Evolutionary conservation across 2,888 invertebrate genomes (phyloP).

Genomic region (Nymphalis polychloros): DNA sequence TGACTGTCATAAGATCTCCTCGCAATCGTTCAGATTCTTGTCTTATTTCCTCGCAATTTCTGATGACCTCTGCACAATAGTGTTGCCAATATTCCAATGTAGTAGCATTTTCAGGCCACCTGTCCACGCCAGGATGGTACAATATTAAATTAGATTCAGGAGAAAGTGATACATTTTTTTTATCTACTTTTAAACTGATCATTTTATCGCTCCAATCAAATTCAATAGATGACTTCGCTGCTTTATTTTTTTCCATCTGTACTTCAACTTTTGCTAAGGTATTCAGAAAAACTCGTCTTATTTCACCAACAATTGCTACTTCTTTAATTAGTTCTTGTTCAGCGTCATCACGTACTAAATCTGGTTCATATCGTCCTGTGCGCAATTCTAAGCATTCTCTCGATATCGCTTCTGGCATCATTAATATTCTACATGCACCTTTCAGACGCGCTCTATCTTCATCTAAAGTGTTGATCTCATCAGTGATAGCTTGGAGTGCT

Average conservation of each 20-base stretch:
- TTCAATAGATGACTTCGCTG: slow-evolving; percentile 90
- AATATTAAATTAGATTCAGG: slow-evolving; percentile 85
- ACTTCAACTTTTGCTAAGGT: slow-evolving; percentile 85
- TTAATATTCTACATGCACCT: slow-evolving; percentile 84
- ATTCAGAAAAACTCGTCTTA: slow-evolving; percentile 82
- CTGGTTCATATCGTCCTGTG: slow-evolving; percentile 86
- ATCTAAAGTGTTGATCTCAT: slow-evolving; percentile 85
- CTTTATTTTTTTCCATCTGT: slow-evolving; percentile 87
- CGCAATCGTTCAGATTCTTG: slow-evolving; percentile 87
- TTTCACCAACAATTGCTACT: slow-evolving; percentile 87
- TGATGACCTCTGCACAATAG: slow-evolving; percentile 88
- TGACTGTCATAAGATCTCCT: slow-evolving; percentile 84
- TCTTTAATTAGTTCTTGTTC: slow-evolving; percentile 91
- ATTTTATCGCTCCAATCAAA: slow-evolving; percentile 95
- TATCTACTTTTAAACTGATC: slow-evolving; percentile 87
- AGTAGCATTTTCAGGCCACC: slow-evolving; percentile 88
- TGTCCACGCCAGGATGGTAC: slow-evolving; percentile 89
- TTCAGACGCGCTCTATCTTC: slow-evolving; percentile 84
- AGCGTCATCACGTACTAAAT: slow-evolving; percentile 89
- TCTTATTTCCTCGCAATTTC: slow-evolving; percentile 87
- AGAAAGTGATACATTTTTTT: slow-evolving; percentile 83
- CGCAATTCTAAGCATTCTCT: slow-evolving; percentile 87
- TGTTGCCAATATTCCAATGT: slow-evolving; percentile 90
- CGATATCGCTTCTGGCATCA: slow-evolving; percentile 86
- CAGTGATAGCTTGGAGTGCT: slow-evolving; percentile 82